phyloP scores from a whole-genome alignment of 2,113 vertebrate genomes.

The Gulo gulo region DNA sequence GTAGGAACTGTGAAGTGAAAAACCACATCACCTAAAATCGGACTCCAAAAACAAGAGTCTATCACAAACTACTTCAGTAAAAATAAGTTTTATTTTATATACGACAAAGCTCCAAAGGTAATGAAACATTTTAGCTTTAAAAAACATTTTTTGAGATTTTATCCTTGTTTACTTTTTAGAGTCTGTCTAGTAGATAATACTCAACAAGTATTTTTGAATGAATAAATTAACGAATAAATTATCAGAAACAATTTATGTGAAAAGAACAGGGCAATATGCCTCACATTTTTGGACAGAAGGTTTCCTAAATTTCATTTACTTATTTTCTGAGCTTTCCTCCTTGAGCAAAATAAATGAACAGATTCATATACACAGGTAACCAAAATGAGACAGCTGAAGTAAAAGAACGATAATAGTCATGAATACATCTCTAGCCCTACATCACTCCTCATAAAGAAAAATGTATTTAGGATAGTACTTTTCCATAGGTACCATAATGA shows the following conservation, averaged over 20 bases:
- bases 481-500: background rate
- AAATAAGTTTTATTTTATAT: background rate
- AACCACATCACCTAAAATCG: background rate
- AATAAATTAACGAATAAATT: background rate
- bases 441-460: background rate
- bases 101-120: background rate
- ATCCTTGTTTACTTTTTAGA: background rate
- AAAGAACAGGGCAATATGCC: background rate
- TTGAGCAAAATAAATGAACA: background rate
- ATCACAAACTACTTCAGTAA: background rate
- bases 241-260: background rate
- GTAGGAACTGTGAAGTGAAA: background rate
- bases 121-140: background rate
- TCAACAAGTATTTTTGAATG: background rate
- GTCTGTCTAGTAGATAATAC: background rate
- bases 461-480: background rate
- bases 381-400: background rate
- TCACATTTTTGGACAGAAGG: background rate
- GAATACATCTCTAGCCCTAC: background rate
- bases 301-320: background rate
- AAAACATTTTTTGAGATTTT: background rate
- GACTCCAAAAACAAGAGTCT: background rate
- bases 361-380: background rate
- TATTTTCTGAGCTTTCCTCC: background rate
- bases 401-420: background rate